Evolutionary conservation across 2,113 vertebrate species (phyloP), one percentile per base, ranked within the genome.

Genomic region (Otis tarda): DNA sequence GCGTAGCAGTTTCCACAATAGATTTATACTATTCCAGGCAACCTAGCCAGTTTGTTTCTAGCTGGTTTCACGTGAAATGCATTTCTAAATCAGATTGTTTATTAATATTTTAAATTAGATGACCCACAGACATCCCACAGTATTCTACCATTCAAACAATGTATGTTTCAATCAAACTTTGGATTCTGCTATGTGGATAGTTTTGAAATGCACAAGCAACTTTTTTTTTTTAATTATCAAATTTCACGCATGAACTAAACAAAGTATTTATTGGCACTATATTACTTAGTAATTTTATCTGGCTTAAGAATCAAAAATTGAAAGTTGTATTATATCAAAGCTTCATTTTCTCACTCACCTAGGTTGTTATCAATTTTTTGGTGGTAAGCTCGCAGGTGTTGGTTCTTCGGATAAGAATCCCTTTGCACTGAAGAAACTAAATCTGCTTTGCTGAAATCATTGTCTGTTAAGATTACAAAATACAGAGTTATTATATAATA

Each of bases 331-430:
- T 19, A 75, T 47, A n/a, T 60, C 43, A 43, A 59, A 90, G 39
- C 22, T 65, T 84, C 56, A 57, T 61, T 81, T 90, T 47, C 12
- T 64, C 33, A 86, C 97, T 98, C 97, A 99, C 99, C 99, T 64
- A 99, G 97, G 93, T 99, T 99, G 39, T 80, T 98, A 97, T 99
- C 99, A 13, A 99, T 98, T 92, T 98, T 98, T 88, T 99, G 97
- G 92, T 99, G 99, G 93, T 98, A 99, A 73, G 98, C 95, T 73
- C 64, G 97, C 31, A 99, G 98, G 27, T 98, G 97, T 28, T 93
- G 96, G 87, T 99, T 99, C 97, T 97, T 98, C 1, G 98, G 91
- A 75, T 98, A 98, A 74, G 59, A 47, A 78, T 98, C 98, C 9
- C 97, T 75, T 95, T 96, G 83, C 96, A 73, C 47, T 39, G 87